These are phyloP conservation scores for Pristionchus japonicus DNA, from an alignment of 2,888 invertebrate species.

Conservation along the genomic window DNA sequence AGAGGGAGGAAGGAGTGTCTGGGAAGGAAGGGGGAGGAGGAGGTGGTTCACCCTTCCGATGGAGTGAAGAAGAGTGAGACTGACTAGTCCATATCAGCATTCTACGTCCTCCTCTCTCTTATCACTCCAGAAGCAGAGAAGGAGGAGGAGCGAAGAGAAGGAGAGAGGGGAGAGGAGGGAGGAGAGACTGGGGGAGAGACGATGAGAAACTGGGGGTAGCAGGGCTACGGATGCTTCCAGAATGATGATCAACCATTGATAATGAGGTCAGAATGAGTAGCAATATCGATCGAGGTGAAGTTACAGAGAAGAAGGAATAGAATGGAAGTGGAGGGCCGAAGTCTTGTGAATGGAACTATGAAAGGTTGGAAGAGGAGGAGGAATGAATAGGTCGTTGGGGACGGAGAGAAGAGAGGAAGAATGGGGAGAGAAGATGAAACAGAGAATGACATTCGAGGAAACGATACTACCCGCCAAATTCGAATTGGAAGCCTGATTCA, in stretches of 20 bases:
- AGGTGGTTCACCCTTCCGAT: background rate
- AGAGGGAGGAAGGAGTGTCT: background rate
- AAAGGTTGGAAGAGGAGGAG: slow-evolving; percentile 35
- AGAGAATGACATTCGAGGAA: slow-evolving; percentile 1
- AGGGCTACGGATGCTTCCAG: background rate
- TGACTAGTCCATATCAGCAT: slow-evolving; percentile 37
- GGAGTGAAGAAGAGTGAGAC: background rate
- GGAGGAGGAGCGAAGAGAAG: slow-evolving; percentile 38
- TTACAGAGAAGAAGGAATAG: background rate
- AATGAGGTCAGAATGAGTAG: background rate
- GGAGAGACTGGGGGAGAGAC: background rate
- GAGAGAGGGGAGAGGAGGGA: background rate
- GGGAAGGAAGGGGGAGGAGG: background rate
- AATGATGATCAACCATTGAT: background rate
- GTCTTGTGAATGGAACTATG: slow-evolving; percentile 24
- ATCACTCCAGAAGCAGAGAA: slow-evolving; percentile 24
- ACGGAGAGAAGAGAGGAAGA: slow-evolving; percentile 31
- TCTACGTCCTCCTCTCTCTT: slow-evolving; percentile 28
- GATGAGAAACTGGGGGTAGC: background rate
- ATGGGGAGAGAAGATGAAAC: background rate
- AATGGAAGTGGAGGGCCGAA: background rate
- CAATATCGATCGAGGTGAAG: background rate
- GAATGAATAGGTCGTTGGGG: slow-evolving; percentile 28
- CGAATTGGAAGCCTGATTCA: background rate
- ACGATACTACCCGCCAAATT: background rate